Conservation (phyloP, 1,140 invertebrate genomes). For the Drosophila insularis region DNA sequence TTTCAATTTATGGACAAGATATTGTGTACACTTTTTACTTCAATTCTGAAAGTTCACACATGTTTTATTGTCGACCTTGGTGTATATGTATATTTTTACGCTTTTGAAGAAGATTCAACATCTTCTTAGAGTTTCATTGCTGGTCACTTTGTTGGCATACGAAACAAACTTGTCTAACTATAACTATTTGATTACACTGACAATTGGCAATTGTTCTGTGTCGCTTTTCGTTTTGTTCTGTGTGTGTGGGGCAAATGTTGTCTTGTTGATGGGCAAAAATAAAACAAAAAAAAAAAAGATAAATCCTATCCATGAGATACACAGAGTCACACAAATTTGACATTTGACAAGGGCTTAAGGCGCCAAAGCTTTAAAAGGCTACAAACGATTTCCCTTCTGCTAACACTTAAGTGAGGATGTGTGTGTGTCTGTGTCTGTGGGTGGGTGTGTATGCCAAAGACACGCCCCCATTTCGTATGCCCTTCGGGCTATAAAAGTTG, state of each 20-base stretch:
- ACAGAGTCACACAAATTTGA: slow-evolving; percentile 54
- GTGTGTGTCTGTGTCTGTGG: slow-evolving; percentile 14
- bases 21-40: too few relatives aligned
- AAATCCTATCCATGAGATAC: slow-evolving; percentile 42
- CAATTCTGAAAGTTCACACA: background rate
- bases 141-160: background rate
- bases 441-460: slow-evolving; percentile 32
- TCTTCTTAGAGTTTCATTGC: background rate
- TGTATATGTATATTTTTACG: background rate
- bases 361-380: slow-evolving; percentile 48
- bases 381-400: slow-evolving; percentile 18
- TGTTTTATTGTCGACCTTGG: background rate
- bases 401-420: slow-evolving; percentile 1
- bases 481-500: slow-evolving; percentile 65
- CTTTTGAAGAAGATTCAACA: background rate
- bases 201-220: background rate
- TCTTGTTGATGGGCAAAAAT: slow-evolving; percentile 5
- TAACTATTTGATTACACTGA: background rate
- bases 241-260: background rate
- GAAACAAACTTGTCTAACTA: background rate
- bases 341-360: slow-evolving; percentile 74
- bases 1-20: too few relatives aligned
- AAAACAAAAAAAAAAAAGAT: background rate
- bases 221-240: background rate
- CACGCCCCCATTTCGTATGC: slow-evolving; percentile 19